Evolutionary conservation across 2,113 vertebrate genomes (phyloP), one percentile per base, ranked within the genome.

Genomic region (Sinocyclocheilus maitianheensis): DNA sequence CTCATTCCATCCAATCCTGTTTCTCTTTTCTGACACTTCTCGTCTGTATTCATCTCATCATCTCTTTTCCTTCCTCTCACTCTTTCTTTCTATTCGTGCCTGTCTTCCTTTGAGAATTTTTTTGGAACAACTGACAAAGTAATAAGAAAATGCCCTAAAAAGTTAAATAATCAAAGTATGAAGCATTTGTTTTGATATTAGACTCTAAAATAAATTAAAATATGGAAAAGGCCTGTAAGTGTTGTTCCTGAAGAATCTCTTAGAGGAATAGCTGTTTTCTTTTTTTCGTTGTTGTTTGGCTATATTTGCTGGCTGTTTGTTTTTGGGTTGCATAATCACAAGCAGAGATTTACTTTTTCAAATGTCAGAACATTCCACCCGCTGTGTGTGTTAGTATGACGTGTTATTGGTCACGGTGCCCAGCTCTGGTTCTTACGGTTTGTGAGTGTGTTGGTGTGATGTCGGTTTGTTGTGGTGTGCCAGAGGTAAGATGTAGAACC

Each of bases 231-330:
- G 11, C 8, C 5, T 53, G 10, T 0, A 20, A 53, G n/a, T 63
- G 67, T 82, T 72, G 69, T 86, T 88, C 30, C 82, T 34, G 11
- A 14, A 74, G 46, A 88, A 51, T 86, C 84, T 88, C 69, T 88
- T 91, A 91, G 93, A 95, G 94, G 93, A 94, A 94, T 89, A 91
- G 84, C 87, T 87, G 72, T 85, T 84, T 86, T 92, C 85, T 91
- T 92, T 92, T 89, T 89, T 65, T 1, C 16, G 55, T 58, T 11
- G 67, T 93, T 91, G 90, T 90, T 91, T 91, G 91, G 89, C 93
- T 93, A 89, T 26, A 87, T 93, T 94, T 91, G 89, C 81, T 87
- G 76, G 53, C 80, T 90, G 84, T 90, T 91, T 84, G 87, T 88
- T 80, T 90, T 93, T 88, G 76, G 87, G 90, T 84, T 86, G 85